Conservation (phyloP, 2,797 vertebrate genomes). For the Hafferia zeledoni region DNA sequence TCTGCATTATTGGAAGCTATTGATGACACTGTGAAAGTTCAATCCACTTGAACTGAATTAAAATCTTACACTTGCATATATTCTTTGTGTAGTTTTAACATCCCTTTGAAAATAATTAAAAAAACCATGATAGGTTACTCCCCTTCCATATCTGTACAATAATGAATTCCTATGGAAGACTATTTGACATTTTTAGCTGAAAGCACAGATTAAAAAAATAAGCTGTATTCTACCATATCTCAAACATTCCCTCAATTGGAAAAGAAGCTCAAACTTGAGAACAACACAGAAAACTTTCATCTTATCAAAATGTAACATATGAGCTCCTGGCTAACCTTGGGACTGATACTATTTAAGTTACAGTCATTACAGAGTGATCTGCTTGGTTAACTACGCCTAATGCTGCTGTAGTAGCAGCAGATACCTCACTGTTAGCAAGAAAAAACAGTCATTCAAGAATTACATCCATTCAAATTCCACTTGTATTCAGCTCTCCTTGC, state of each 20-base stretch:
- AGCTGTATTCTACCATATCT: not conserved
- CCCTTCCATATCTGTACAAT: not conserved
- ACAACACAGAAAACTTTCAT: not conserved
- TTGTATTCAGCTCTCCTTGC: not conserved
- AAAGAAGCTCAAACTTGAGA: not conserved
- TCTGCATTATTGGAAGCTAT: not conserved
- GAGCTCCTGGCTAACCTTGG: not conserved
- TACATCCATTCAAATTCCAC: not conserved
- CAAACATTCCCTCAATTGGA: not conserved
- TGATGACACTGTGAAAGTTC: not conserved
- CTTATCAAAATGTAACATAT: not conserved
- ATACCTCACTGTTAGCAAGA: not conserved
- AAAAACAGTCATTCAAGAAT: not conserved
- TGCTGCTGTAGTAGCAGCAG: not conserved
- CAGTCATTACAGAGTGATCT: not conserved
- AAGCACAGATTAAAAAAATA: not conserved
- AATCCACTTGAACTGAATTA: not conserved
- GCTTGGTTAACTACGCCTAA: not conserved
- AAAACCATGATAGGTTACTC: rapidly evolving
- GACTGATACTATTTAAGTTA: not conserved
- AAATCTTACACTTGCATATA: not conserved
- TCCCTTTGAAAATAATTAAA: not conserved
- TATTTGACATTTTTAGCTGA: not conserved
- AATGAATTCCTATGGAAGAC: not conserved
- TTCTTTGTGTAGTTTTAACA: not conserved